Conservation (phyloP, 2,797 vertebrate genomes). For the Meriones psammophilus region DNA sequence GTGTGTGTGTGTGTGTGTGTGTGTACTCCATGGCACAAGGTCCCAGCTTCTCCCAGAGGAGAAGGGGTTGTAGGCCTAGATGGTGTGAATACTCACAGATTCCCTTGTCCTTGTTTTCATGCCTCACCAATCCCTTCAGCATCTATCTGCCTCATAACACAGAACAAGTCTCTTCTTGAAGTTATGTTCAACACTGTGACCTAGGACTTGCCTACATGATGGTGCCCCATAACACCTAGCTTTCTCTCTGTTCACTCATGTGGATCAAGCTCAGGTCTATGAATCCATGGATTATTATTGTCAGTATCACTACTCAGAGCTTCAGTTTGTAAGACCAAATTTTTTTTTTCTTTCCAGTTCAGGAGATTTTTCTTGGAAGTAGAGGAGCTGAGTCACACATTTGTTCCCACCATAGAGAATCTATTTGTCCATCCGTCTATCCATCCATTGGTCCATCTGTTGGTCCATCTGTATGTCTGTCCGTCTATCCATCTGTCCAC, state of each 20-base stretch:
- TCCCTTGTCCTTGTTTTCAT: neutral
- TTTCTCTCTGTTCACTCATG: neutral
- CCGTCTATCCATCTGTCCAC: neutral
- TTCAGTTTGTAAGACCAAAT: slow-evolving; percentile 3
- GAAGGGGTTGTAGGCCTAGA: neutral
- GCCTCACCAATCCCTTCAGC: neutral
- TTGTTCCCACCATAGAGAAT: slow-evolving; percentile 22
- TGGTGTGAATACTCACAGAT: neutral
- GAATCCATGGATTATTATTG: neutral
- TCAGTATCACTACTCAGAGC: neutral
- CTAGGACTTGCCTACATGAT: neutral
- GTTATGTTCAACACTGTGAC: neutral
- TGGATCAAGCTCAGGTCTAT: neutral
- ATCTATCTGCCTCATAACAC: neutral
- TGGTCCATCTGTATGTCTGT: neutral
- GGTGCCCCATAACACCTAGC: neutral
- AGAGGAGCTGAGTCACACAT: neutral
- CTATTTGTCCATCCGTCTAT: neutral
- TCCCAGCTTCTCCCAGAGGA: neutral
- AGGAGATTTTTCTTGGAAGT: slow-evolving; percentile 40
- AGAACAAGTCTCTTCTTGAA: neutral
- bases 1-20: neutral
- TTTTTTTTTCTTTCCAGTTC: neutral
- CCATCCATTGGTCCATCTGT: neutral
- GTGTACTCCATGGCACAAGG: neutral